Evolutionary conservation across 1,140 invertebrate species (phyloP).

Genomic region (Gryon sp.): DNA sequence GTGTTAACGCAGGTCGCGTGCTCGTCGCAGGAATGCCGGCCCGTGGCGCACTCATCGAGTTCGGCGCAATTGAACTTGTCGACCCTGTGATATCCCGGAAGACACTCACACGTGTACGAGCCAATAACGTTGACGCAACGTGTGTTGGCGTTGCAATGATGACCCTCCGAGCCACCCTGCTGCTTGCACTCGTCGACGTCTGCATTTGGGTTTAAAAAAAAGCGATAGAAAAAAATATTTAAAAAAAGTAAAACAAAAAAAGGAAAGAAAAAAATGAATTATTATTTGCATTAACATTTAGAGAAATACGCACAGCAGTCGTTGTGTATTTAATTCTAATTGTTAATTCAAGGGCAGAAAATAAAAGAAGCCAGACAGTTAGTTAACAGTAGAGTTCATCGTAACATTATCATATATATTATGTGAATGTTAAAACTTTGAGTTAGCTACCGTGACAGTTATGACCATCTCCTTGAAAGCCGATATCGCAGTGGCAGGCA

Average conservation of each 20-base stretch:
- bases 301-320: conserved; percentile 23
- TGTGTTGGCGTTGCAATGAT: conserved; percentile 90
- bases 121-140: conserved; percentile 89
- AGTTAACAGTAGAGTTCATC: no score
- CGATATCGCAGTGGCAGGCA: conserved; percentile 90
- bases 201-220: no score
- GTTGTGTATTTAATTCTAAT: no score
- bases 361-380: no score
- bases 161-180: conserved; percentile 86
- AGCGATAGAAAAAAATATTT: no score
- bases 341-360: no score
- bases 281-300: conserved; percentile 29
- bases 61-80: conserved; percentile 91
- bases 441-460: conserved; percentile 85
- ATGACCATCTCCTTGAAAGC: conserved; percentile 89
- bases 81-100: conserved; percentile 87
- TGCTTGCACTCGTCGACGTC: conserved; percentile 91
- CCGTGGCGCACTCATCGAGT: conserved; percentile 87
- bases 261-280: conserved; percentile 20
- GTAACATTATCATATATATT: no score
- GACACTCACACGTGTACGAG: conserved; percentile 90
- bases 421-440: conserved; percentile 42
- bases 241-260: no score
- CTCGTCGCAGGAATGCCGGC: conserved; percentile 85
- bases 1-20: conserved; percentile 92